A percentile compares a stretch with the other conserved stretches of the same genome.
These are phyloP conservation scores for Callorhinus ursinus DNA, from an alignment of 2,113 vertebrate genomes.

Conservation along the genomic window DNA sequence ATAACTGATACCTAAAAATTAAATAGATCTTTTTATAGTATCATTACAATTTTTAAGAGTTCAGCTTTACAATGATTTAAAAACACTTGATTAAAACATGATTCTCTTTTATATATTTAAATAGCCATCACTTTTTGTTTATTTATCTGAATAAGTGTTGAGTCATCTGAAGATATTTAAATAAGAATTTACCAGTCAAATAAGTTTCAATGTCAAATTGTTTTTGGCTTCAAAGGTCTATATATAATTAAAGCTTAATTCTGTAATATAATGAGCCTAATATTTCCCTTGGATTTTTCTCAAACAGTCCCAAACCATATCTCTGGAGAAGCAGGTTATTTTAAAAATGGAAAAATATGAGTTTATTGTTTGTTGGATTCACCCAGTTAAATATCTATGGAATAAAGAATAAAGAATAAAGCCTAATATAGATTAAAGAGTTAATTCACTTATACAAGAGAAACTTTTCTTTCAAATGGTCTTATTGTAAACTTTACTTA, in stretches of 20 bases:
- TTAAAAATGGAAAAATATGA: conserved; percentile 76
- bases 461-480: conserved; percentile 71
- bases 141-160: neutral
- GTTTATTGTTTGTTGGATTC: conserved; percentile 75
- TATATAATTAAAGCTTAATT: conserved; percentile 51
- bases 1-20: neutral
- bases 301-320: conserved; percentile 68
- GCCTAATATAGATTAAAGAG: conserved; percentile 77
- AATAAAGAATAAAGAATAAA: conserved; percentile 77
- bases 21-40: neutral
- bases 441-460: conserved; percentile 75
- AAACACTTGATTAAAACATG: neutral
- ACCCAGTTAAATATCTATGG: conserved; percentile 72
- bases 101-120: conserved; percentile 1
- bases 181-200: neutral
- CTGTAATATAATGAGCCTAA: neutral
- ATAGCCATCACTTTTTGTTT: neutral
- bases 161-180: neutral
- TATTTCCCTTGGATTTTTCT: conserved; percentile 71
- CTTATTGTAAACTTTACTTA: conserved; percentile 65
- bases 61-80: neutral
- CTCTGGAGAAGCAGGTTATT: conserved; percentile 69
- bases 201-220: conserved; percentile 36
- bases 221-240: neutral
- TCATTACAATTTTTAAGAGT: neutral